Evolutionary conservation across 2,888 invertebrate species (phyloP).

Genomic region (Oscheius myriophilus): DNA sequence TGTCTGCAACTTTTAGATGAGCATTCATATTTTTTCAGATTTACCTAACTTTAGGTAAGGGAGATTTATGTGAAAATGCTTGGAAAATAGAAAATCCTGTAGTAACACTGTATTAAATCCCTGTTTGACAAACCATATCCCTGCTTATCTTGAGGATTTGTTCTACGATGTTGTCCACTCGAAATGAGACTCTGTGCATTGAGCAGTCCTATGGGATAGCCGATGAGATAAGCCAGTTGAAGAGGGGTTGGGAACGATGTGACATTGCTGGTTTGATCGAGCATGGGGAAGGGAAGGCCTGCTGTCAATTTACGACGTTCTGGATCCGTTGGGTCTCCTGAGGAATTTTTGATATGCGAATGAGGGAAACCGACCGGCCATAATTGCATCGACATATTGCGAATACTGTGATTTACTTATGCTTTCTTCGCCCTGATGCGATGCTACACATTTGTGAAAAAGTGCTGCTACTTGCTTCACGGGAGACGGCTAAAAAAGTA

Average conservation of each 20-base stretch:
- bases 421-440: constrained; percentile 43
- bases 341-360: too few relatives aligned
- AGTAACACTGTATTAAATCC: too few relatives aligned
- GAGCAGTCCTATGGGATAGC: constrained; percentile 27
- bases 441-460: constrained; percentile 38
- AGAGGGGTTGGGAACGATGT: constrained; percentile 26
- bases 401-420: neutral
- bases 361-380: constrained; percentile 15
- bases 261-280: constrained; percentile 38
- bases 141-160: constrained; percentile 51
- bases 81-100: too few relatives aligned
- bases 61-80: too few relatives aligned
- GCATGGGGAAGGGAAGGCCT: constrained; percentile 51
- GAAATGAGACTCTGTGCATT: constrained; percentile 45
- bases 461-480: constrained; percentile 42
- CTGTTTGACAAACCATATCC: too few relatives aligned
- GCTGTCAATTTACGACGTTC: too few relatives aligned
- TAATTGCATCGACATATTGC: neutral
- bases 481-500: constrained; percentile 39
- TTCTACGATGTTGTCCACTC: constrained; percentile 57
- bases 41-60: too few relatives aligned
- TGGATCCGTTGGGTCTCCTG: too few relatives aligned
- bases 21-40: too few relatives aligned
- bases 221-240: constrained; percentile 39
- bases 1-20: too few relatives aligned